Evolutionary conservation across 2,888 invertebrate genomes (phyloP).

Genomic region (Acanthosepion esculentum): DNA sequence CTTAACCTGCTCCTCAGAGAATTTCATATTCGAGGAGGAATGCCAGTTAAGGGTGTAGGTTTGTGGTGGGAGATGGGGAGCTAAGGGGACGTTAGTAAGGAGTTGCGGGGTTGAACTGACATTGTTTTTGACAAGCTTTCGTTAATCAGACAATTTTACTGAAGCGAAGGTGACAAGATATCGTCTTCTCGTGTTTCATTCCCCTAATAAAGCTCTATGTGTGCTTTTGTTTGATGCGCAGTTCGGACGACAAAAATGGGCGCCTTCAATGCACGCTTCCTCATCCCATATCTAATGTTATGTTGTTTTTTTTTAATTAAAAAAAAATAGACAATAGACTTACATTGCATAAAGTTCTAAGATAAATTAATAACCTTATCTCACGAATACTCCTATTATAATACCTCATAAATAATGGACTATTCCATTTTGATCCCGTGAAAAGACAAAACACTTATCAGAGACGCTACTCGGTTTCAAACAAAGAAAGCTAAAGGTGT

Average conservation of each 20-base stretch:
- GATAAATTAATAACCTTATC: no score
- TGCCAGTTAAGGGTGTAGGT: background rate
- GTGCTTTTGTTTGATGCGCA: background rate
- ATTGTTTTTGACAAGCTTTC: background rate
- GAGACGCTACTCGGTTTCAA: no score
- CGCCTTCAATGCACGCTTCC: background rate
- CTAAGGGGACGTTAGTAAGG: background rate
- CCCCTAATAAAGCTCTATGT: background rate
- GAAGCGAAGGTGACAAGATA: background rate
- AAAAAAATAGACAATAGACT: no score
- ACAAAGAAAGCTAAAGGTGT: no score
- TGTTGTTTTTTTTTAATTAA: no score
- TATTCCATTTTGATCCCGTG: no score
- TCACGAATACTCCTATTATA: no score
- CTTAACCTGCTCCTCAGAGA: background rate
- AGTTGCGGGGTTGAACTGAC: background rate
- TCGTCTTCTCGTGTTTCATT: background rate
- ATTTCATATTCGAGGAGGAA: background rate
- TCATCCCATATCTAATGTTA: no score
- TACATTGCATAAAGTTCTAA: no score
- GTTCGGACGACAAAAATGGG: background rate
- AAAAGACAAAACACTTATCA: no score
- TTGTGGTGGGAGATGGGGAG: background rate
- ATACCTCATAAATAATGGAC: no score
- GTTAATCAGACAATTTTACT: background rate